phyloP scores from a whole-genome alignment of 2,888 invertebrate species.

The Xylota sylvarum region DNA sequence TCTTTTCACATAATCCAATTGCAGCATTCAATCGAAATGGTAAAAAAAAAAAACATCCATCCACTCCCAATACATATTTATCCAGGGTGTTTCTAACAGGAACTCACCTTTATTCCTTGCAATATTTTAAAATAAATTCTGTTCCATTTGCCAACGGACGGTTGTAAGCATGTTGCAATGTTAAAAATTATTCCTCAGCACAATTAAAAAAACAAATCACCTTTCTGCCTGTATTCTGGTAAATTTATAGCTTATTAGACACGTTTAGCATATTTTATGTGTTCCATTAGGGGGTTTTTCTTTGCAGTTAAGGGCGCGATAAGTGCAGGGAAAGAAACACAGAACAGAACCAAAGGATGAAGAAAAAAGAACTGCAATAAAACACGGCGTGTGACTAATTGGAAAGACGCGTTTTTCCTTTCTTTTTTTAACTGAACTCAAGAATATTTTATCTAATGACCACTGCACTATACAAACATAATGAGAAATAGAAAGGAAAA shows the following conservation, averaged over 20 bases:
- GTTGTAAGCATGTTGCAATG: constrained; percentile 61
- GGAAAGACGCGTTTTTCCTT: constrained; percentile 48
- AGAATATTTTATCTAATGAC: constrained; percentile 57
- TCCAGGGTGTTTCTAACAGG: neutral
- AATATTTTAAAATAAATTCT: constrained; percentile 36
- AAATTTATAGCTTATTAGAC: constrained; percentile 50
- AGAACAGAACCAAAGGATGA: constrained; percentile 30
- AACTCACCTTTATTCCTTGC: constrained; percentile 50
- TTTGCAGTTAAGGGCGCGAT: constrained; percentile 66
- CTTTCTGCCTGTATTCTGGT: constrained; percentile 31
- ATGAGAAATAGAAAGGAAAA: constrained; percentile 34
- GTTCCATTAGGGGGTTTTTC: constrained; percentile 49
- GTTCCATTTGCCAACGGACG: constrained; percentile 56
- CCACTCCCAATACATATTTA: constrained; percentile 2
- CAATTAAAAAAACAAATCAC: constrained; percentile 23
- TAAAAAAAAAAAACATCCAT: constrained; percentile 1
- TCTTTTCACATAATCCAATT: constrained; percentile 25
- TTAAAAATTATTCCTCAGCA: constrained; percentile 50
- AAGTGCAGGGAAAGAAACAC: constrained; percentile 44
- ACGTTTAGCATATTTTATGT: constrained; percentile 43
- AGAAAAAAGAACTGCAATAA: constrained; percentile 34
- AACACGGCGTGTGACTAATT: constrained; percentile 56
- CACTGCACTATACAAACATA: constrained; percentile 59
- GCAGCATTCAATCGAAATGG: neutral
- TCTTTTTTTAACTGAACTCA: constrained; percentile 22